Evolutionary conservation across 2,113 vertebrate species (phyloP).

Genomic region (Lota lota): DNA sequence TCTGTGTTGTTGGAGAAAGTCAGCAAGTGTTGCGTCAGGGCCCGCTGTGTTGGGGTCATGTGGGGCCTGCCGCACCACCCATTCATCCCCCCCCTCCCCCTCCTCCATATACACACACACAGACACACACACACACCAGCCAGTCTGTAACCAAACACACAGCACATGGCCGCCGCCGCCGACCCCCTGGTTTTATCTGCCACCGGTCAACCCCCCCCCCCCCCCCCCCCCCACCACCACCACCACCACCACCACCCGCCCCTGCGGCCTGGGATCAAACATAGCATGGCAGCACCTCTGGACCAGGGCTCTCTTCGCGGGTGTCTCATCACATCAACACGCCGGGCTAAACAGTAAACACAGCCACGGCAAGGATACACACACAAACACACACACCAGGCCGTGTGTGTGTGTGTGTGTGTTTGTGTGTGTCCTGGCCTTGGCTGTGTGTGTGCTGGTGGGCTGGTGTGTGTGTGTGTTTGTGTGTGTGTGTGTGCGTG

Average conservation of each 20-base stretch:
- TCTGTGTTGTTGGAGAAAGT: slow-evolving; percentile 58
- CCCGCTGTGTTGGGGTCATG: slow-evolving; percentile 54
- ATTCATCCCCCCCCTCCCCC: too few relatives aligned
- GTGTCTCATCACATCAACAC: slow-evolving; percentile 70
- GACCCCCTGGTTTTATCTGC: slow-evolving; percentile 40
- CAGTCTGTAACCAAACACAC: slow-evolving; percentile 68
- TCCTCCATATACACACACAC: too few relatives aligned
- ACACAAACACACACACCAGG: too few relatives aligned
- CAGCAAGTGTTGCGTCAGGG: slow-evolving; percentile 43
- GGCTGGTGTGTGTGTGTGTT: not conserved
- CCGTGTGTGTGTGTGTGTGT: too few relatives aligned
- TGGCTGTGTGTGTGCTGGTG: not conserved
- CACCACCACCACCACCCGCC: slow-evolving; percentile 22
- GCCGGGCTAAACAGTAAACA: slow-evolving; percentile 69
- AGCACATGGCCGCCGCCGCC: slow-evolving; percentile 42
- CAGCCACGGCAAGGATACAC: slow-evolving; percentile 41
- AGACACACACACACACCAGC: slow-evolving; percentile 17
- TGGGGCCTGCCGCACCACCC: slow-evolving; percentile 45
- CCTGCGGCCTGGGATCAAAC: slow-evolving; percentile 62
- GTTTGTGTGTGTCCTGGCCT: too few relatives aligned
- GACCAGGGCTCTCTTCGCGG: slow-evolving; percentile 61
- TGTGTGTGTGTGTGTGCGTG: slow-evolving; percentile 12
- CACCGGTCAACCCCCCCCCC: slow-evolving; percentile 46
- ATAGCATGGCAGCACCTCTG: slow-evolving; percentile 52
- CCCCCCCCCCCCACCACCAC: slow-evolving; percentile 45